phyloP scores from a whole-genome alignment of 2,797 vertebrate genomes.

The Botia kubotai region DNA sequence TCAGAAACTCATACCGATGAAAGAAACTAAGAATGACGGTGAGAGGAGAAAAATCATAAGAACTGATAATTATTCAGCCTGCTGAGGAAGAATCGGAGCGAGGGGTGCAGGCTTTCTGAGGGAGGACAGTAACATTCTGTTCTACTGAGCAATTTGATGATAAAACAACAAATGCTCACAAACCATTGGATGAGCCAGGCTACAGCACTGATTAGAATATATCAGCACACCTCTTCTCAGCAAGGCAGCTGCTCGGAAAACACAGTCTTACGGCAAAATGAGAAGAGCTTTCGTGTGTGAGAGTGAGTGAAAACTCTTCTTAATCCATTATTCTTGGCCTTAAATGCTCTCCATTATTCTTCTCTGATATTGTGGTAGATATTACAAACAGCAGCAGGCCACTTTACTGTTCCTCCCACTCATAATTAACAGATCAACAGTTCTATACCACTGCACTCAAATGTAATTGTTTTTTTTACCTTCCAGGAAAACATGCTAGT shows the following conservation, averaged over 20 bases:
- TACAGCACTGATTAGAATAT: conserved; percentile 68
- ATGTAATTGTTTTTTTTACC: not conserved
- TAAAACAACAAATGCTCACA: conserved; percentile 63
- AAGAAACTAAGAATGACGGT: conserved; percentile 33
- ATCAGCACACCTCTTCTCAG: conserved; percentile 68
- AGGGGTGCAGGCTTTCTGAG: conserved; percentile 32
- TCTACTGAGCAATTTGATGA: conserved; percentile 58
- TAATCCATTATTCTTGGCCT: conserved; percentile 30
- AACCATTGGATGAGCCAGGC: conserved; percentile 67
- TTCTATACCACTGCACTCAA: conserved; percentile 5
- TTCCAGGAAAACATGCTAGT: not conserved
- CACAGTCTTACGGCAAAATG: conserved; percentile 64
- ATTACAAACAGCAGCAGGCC: conserved; percentile 14
- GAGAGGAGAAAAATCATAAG: conserved; percentile 18
- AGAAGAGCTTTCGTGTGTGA: conserved; percentile 49
- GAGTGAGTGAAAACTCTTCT: conserved; percentile 43
- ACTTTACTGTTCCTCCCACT: conserved; percentile 12
- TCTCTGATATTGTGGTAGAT: conserved; percentile 13
- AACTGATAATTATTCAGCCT: conserved; percentile 32
- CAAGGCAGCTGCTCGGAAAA: conserved; percentile 67
- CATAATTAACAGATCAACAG: conserved; percentile 32
- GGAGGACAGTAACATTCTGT: conserved; percentile 57
- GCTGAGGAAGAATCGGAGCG: conserved; percentile 20
- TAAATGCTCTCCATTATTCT: conserved; percentile 10
- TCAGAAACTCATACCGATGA: conserved; percentile 32